Conservation (phyloP, 2,888 invertebrate genomes). For the Carterocephalus palaemon region DNA sequence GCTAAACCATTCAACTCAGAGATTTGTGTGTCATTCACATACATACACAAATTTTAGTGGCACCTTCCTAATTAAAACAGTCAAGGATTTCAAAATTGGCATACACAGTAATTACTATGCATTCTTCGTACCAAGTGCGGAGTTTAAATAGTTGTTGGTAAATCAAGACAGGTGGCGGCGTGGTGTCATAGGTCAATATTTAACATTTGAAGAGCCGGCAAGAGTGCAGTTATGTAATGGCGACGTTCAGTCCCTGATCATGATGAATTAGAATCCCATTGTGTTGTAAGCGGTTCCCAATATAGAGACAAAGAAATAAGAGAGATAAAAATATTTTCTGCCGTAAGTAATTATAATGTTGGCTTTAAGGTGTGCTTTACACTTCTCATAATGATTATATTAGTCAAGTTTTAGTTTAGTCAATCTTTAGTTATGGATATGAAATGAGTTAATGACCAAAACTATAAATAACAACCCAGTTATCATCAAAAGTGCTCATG, state of each 20-base stretch:
- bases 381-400: no score
- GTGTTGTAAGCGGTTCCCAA: neutral
- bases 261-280: constrained; percentile 23
- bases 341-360: constrained; percentile 36
- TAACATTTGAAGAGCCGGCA: constrained; percentile 63
- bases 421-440: no score
- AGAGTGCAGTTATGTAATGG: constrained; percentile 56
- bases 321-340: neutral
- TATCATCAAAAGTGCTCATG: no score
- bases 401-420: no score
- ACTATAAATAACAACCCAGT: no score
- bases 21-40: constrained; percentile 5
- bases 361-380: no score
- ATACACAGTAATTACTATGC: constrained; percentile 6
- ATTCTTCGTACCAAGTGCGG: neutral
- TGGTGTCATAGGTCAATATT: constrained; percentile 68
- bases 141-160: constrained; percentile 31
- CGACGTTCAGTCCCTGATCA: constrained; percentile 16
- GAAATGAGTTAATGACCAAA: no score
- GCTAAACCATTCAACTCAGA: constrained; percentile 2
- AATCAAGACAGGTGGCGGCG: constrained; percentile 52
- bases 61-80: constrained; percentile 15
- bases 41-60: constrained; percentile 2
- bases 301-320: neutral
- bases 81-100: constrained; percentile 14